Percentiles rank a stretch among this genome's conserved stretches.
Evolutionary conservation across 2,113 vertebrate species (phyloP).

Genomic region (Hippocampus abdominalis): DNA sequence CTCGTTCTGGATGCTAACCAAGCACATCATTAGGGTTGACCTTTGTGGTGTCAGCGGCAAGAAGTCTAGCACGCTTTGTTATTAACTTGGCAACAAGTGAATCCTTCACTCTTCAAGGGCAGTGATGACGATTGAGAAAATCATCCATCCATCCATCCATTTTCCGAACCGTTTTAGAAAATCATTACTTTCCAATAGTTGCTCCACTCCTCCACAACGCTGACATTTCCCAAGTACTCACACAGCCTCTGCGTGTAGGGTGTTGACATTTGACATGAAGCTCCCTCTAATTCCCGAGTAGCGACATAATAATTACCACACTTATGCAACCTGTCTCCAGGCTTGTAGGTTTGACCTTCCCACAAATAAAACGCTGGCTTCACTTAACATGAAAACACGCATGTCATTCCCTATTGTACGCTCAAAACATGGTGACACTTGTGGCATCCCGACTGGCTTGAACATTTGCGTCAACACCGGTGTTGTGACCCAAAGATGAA

Average conservation of each 20-base stretch:
- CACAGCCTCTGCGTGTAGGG: conserved; percentile 14
- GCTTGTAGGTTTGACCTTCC: conserved; percentile 59
- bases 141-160: too few relatives aligned
- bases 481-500: neutral
- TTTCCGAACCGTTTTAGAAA: too few relatives aligned
- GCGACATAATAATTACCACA: conserved; percentile 61
- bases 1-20: neutral
- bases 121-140: conserved; percentile 1
- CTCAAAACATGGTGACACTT: conserved; percentile 3
- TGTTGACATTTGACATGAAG: conserved; percentile 55
- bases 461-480: conserved; percentile 1
- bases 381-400: conserved; percentile 46
- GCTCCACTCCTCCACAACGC: neutral
- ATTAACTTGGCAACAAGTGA: neutral
- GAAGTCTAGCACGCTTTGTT: neutral
- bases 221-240: conserved; percentile 49
- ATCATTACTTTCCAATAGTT: conserved; percentile 2
- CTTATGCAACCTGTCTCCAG: conserved; percentile 49
- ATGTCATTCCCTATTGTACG: conserved; percentile 47
- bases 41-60: conserved; percentile 1
- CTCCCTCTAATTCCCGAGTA: conserved; percentile 47
- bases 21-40: neutral
- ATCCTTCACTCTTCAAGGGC: neutral
- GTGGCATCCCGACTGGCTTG: conserved; percentile 23
- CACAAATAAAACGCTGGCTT: conserved; percentile 50